Base-by-base conservation (phyloP, 2,113 vertebrate genomes). In the Ictalurus furcatus region DNA sequence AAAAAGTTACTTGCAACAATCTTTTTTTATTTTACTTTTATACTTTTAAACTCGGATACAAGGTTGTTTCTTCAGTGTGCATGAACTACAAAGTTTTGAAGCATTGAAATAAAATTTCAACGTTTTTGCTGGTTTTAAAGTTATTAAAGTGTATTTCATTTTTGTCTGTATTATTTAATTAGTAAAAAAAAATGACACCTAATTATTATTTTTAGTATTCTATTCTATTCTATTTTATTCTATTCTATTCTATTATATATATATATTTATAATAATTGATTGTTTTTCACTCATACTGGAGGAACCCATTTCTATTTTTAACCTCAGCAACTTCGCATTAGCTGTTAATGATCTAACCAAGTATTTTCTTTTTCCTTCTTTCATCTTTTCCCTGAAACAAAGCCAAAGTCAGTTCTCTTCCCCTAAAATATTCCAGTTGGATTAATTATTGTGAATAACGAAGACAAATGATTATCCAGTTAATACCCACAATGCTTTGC, bases 341-440 rank as follows among this genome's bases (percentile, higher is more conserved):
- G 85, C 30, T 59, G 93, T 93, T 94, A 93, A 94, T 94, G 44
- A 94, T 93, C 94, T 90, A 54, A 54, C 48, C 0, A 25, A 56
- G 48, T 48, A 11, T 7, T 6, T 56, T 52, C 13, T 30, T 80
- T 80, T 11, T 37, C 48, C 84, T 87, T 88, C 76, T 25, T 76
- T 76, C 21, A 44, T 25, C 44, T 28, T 54, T 54, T 65, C 52
- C 58, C 30, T 37, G 69, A 87, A 73, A 83, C 48, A 80, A 85
- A 87, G 84, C 48, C 40, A 52, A 87, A 89, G 86, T 85, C 44
- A 54, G 83, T 12, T 7, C 74, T 65, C n/a, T 82, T 88, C 34
- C 48, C 73, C 21, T 83, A 6, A 37, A 61, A 37, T 37, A 37
- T 61, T 23, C 21, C 30, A 61, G 14, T 58, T 3, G 19, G 28